Evolutionary conservation across 2,113 vertebrate genomes (phyloP).

Genomic region (rabbit (Oryctolagus cuniculus)): mOryCun1.1 NC_091436.1:57245501-57246000

Average conservation of each 20-base stretch:
- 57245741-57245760: conserved; percentile 47
- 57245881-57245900: conserved; percentile 54
- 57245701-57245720: neutral
- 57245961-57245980: conserved; percentile 68
- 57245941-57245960: conserved; percentile 60
- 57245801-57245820: neutral
- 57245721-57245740: conserved; percentile 44
- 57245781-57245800: neutral
- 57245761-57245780: neutral
- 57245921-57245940: conserved; percentile 26
- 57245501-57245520: neutral
- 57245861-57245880: conserved; percentile 69
- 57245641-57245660: neutral
- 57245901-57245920: conserved; percentile 31
- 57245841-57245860: conserved; percentile 50
- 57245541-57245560: neutral
- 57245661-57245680: conserved; percentile 42
- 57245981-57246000: conserved; percentile 83
- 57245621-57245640: neutral
- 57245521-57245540: neutral
- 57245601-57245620: neutral
- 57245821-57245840: conserved; percentile 64
- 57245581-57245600: neutral
- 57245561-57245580: neutral
- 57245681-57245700: neutral